phyloP scores from a whole-genome alignment of 2,888 invertebrate genomes.

The Spisula subtruncata region DNA sequence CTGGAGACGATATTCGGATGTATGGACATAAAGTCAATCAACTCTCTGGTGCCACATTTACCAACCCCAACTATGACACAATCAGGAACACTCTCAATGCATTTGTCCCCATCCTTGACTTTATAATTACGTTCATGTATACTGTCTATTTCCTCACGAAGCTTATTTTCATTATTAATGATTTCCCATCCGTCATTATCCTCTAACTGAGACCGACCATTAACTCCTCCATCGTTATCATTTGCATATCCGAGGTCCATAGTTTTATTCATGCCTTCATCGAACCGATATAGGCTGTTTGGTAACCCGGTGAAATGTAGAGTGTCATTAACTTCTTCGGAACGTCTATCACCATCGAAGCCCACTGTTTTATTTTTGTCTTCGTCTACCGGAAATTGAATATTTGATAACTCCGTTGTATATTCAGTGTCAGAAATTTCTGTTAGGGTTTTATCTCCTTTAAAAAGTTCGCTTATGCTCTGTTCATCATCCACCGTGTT shows the following conservation, averaged over 20 bases:
- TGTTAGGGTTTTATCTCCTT: too few species aligned
- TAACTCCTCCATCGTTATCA: neutral
- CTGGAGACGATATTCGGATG: conserved; percentile 51
- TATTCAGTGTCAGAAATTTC: too few species aligned
- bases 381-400: too few species aligned
- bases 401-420: too few species aligned
- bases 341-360: too few species aligned
- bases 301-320: too few species aligned
- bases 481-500: too few species aligned
- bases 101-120: conserved; percentile 27
- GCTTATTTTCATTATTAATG: neutral
- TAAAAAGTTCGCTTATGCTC: too few species aligned
- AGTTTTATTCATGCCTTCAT: too few species aligned
- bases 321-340: too few species aligned
- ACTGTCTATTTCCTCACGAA: neutral
- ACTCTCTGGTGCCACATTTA: conserved; percentile 49
- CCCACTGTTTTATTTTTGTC: too few species aligned
- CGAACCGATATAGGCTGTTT: too few species aligned
- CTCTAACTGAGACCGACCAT: neutral
- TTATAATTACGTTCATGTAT: neutral
- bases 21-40: conserved; percentile 45
- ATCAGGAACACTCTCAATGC: conserved; percentile 39
- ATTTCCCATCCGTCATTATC: neutral
- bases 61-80: conserved; percentile 44
- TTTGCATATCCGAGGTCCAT: neutral